Conservation (phyloP, 2,113 vertebrate genomes). For the Euleptes europaea region DNA sequence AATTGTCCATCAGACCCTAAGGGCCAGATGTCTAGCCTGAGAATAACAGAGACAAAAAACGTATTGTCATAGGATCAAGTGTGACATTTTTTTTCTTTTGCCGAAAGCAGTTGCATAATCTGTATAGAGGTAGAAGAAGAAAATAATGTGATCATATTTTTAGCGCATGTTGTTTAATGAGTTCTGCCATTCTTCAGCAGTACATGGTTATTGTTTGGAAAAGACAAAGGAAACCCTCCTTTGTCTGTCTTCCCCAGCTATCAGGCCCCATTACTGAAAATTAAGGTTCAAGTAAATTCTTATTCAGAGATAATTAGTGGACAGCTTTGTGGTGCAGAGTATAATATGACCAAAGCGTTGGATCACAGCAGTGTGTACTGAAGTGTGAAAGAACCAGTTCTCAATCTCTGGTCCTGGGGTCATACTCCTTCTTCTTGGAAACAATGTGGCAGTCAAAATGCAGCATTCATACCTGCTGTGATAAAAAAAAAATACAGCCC, state of each 20-base stretch:
- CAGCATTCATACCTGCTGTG: slow-evolving; percentile 82
- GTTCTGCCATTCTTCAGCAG: slow-evolving; percentile 44
- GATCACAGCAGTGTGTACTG: slow-evolving; percentile 78
- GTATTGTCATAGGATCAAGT: slow-evolving; percentile 29
- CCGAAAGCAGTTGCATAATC: slow-evolving; percentile 36
- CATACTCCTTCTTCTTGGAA: slow-evolving; percentile 58
- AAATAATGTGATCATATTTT: slow-evolving; percentile 54
- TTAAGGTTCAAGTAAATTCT: slow-evolving; percentile 87
- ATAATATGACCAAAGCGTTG: slow-evolving; percentile 70
- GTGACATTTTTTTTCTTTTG: slow-evolving; percentile 5
- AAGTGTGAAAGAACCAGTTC: slow-evolving; percentile 76
- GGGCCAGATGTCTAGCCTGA: slow-evolving; percentile 32
- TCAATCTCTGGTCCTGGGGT: slow-evolving; percentile 56
- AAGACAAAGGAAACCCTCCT: slow-evolving; percentile 64
- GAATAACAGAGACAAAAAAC: not conserved
- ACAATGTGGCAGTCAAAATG: slow-evolving; percentile 73
- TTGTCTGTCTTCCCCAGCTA: slow-evolving; percentile 74
- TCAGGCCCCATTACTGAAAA: slow-evolving; percentile 89
- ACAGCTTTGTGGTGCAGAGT: slow-evolving; percentile 71
- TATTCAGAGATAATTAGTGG: slow-evolving; percentile 90
- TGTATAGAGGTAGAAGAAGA: slow-evolving; percentile 22
- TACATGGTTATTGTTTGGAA: slow-evolving; percentile 50
- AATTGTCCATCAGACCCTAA: not conserved
- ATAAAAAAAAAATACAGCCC: slow-evolving; percentile 79
- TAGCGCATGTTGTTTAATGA: slow-evolving; percentile 60